These are phyloP conservation scores for Periplaneta americana DNA, from an alignment of 1,140 invertebrate species.

Conservation along the genomic window DNA sequence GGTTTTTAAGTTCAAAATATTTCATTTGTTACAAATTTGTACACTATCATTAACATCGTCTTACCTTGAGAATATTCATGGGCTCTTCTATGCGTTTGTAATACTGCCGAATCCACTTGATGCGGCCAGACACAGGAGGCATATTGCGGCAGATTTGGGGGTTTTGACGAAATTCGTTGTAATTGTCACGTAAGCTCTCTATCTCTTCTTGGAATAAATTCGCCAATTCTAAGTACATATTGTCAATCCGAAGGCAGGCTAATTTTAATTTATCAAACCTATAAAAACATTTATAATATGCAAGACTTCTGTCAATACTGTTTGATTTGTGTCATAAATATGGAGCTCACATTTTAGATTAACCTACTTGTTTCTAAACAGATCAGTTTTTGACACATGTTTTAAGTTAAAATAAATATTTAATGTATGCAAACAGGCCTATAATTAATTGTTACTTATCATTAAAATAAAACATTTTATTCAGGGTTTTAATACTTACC, in stretches of 20 bases:
- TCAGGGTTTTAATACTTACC: too few relatives aligned
- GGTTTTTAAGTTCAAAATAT: not conserved
- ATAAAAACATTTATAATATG: too few relatives aligned
- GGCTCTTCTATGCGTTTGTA: constrained; percentile 55
- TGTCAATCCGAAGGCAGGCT: constrained; percentile 58
- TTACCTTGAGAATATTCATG: constrained; percentile 55
- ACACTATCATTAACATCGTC: constrained; percentile 21
- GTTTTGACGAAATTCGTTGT: constrained; percentile 61
- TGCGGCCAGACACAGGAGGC: constrained; percentile 59
- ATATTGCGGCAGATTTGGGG: constrained; percentile 57
- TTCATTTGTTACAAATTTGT: not conserved
- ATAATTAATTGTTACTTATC: too few relatives aligned
- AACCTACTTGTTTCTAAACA: too few relatives aligned
- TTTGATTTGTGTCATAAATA: too few relatives aligned
- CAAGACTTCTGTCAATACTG: too few relatives aligned
- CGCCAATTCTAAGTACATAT: constrained; percentile 61
- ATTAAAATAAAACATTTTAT: too few relatives aligned
- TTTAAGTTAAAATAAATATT: too few relatives aligned
- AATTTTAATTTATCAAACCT: constrained; percentile 65
- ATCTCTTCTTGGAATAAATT: constrained; percentile 57
- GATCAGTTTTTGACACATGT: too few relatives aligned
- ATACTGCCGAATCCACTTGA: constrained; percentile 65
- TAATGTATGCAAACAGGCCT: too few relatives aligned
- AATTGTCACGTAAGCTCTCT: constrained; percentile 57
- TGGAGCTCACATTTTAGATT: too few relatives aligned